Base-by-base conservation (phyloP, 2,888 invertebrate species). In the Sinodicranocentrus sp. region DNA sequence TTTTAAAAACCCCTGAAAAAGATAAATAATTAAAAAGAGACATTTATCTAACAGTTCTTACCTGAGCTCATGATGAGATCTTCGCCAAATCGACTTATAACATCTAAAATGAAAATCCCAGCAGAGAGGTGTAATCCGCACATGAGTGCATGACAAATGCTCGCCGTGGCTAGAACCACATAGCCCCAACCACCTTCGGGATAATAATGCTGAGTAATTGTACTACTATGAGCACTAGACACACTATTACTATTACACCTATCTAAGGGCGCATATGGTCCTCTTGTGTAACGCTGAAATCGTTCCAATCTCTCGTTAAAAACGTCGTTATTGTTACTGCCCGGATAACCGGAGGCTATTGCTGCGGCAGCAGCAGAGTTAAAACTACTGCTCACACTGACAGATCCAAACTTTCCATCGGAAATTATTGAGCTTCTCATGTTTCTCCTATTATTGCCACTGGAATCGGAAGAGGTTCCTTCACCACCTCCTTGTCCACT, bases 101-200 rank as follows among this genome's bases (percentile, higher is more conserved):
- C 23, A 21, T 83, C 67, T 17, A 84, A 23, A 19, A 84, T 67
- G 48, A 86, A 80, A 67, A 88, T 61, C 8, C 88, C 88, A 10
- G 85, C 84, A 48, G 82, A 85, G 17, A 89, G 67, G 33, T 86
- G 85, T 21, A 88, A 57, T 65, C 88, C 88, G 71, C 78, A 85
- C 54, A 86, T 73, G 63, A 88, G 84, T n/a, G 84, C 84, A 76
- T 88, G 88, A 68, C 84, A 82, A 72, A 86, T 80, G 21, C 84
- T 17, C 13, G 88, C 87, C 0, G 86, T 84, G 21, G 85, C 72
- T 2, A 89, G 83, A 15, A 89, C 84, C 13, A 87, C 82, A 75
- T 80, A 88, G 19, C 88, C 88, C 87, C 87, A 86, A 1, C 87
- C 87, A 5, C 88, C 88, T 75, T 86, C 88, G 0, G 88, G 88